phyloP scores from a whole-genome alignment of 2,888 invertebrate genomes.

The Campoplex capitator region DNA sequence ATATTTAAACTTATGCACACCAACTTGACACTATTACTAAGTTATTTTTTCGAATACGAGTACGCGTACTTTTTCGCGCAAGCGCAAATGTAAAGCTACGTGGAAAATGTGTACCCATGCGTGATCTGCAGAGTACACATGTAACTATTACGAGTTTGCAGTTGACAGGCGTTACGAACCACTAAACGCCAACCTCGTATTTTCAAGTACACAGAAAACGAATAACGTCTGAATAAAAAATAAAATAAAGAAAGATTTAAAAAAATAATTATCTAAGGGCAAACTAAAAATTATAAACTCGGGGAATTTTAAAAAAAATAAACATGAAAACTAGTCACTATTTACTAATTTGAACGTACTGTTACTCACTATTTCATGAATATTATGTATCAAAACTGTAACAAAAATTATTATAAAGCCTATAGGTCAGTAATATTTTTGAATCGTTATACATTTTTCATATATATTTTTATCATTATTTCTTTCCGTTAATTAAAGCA shows the following conservation, averaged over 20 bases:
- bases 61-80: neutral
- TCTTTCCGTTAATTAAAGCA: neutral
- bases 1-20: too few species aligned
- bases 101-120: conserved; percentile 12
- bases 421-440: neutral
- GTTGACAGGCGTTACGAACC: conserved; percentile 41
- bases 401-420: neutral
- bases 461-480: neutral
- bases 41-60: neutral
- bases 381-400: neutral
- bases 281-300: too few species aligned
- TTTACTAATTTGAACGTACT: neutral
- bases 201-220: conserved; percentile 15
- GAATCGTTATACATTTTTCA: neutral
- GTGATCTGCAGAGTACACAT: conserved; percentile 37
- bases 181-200: conserved; percentile 3
- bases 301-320: neutral
- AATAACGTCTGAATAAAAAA: neutral
- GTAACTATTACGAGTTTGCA: conserved; percentile 12
- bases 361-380: too few species aligned
- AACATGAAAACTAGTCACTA: neutral
- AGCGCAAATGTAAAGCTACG: conserved; percentile 27
- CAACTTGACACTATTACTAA: too few species aligned
- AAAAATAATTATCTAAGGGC: too few species aligned
- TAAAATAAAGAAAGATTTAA: neutral